phyloP scores from a whole-genome alignment of 2,113 vertebrate genomes.

The Delphinapterus leucas region DNA sequence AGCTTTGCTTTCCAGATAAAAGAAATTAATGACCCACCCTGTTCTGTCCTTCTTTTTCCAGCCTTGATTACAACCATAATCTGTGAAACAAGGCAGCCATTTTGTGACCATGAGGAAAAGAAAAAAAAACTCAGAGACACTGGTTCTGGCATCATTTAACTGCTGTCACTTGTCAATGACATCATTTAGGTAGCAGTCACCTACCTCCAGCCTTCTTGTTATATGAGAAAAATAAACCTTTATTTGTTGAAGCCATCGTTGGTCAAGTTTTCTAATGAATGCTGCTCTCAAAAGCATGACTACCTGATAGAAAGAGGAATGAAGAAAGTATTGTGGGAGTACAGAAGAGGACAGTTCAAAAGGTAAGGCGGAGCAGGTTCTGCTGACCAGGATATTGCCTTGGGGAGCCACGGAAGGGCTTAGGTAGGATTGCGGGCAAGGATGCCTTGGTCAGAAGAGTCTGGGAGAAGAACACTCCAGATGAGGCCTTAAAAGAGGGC shows the following conservation, averaged over 20 bases:
- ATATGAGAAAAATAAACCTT: not conserved
- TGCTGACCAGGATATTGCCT: not conserved
- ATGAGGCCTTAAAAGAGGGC: not conserved
- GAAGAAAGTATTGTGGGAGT: not conserved
- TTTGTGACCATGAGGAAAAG: constrained; percentile 38
- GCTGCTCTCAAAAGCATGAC: not conserved
- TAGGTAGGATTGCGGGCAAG: too few relatives aligned
- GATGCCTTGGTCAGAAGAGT: not conserved
- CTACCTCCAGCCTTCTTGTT: not conserved
- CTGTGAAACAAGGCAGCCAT: not conserved
- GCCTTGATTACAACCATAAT: not conserved
- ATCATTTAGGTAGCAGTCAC: not conserved
- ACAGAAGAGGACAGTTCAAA: not conserved
- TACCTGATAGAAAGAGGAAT: not conserved
- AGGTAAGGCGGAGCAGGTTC: not conserved
- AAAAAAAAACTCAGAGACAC: not conserved
- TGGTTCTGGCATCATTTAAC: not conserved
- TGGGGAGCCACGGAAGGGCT: not conserved
- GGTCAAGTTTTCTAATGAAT: not conserved
- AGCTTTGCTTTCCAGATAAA: constrained; percentile 1
- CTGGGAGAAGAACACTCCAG: not conserved
- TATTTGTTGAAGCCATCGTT: not conserved
- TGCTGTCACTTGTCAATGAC: not conserved
- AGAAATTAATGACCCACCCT: not conserved
- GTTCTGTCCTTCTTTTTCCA: not conserved